Percentiles rank a stretch among this genome's conserved stretches.
These are phyloP conservation scores for Dryobotodes eremita DNA, from an alignment of 2,888 invertebrate species.

Conservation along the genomic window DNA sequence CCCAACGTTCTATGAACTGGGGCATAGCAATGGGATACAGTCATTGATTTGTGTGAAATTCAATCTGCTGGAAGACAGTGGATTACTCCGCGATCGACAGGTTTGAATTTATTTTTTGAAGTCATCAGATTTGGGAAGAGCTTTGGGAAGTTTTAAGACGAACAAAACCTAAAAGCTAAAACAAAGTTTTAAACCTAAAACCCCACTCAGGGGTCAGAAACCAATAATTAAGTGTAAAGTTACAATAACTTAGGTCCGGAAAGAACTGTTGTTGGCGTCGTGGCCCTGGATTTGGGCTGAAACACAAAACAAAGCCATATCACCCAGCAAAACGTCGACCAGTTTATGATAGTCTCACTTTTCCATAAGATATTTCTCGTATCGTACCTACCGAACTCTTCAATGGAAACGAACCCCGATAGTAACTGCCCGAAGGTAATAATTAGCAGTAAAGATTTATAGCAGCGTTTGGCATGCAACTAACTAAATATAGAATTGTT, in stretches of 20 bases:
- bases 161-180: too few relatives aligned
- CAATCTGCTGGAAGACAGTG: too few relatives aligned
- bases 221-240: neutral
- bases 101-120: too few relatives aligned
- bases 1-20: too few relatives aligned
- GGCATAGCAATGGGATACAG: too few relatives aligned
- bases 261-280: too few relatives aligned
- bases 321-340: neutral
- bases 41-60: too few relatives aligned
- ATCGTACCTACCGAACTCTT: neutral
- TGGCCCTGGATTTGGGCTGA: neutral
- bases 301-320: neutral
- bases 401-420: conserved; percentile 71
- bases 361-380: neutral
- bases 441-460: conserved; percentile 86
- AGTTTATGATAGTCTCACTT: neutral
- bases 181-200: neutral
- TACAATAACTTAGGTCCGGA: neutral
- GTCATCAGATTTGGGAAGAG: too few relatives aligned
- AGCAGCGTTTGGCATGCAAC: conserved; percentile 73
- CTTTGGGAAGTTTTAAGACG: too few relatives aligned
- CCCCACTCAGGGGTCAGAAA: neutral
- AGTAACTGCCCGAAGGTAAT: conserved; percentile 78
- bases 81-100: too few relatives aligned
- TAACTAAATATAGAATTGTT: conserved; percentile 75